These are phyloP conservation scores for Drosophila insularis DNA, from an alignment of 1,140 invertebrate genomes.

Conservation along the genomic window DNA sequence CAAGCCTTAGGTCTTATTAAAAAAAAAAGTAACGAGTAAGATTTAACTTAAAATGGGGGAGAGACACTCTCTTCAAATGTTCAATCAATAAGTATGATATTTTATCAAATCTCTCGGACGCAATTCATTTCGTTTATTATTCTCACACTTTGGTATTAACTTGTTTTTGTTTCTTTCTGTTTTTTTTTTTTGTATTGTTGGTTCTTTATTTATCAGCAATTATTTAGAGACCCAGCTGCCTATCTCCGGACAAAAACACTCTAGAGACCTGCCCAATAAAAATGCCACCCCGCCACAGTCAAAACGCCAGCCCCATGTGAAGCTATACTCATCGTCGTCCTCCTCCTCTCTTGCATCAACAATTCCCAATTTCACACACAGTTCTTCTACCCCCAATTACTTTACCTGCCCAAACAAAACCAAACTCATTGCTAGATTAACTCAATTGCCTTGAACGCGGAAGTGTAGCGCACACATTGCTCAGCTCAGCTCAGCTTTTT, in stretches of 20 bases:
- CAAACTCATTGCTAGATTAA: slow-evolving; percentile 75
- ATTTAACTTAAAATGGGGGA: too few species aligned
- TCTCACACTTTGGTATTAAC: slow-evolving; percentile 27
- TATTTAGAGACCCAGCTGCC: slow-evolving; percentile 55
- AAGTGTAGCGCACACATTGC: slow-evolving; percentile 64
- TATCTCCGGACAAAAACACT: slow-evolving; percentile 51
- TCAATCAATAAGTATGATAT: background rate
- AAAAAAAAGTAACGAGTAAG: background rate
- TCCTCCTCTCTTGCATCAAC: background rate
- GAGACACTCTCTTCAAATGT: background rate
- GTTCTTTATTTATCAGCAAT: slow-evolving; percentile 54
- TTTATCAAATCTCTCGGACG: background rate
- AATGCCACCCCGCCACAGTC: background rate
- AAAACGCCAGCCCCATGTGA: background rate
- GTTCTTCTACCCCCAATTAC: slow-evolving; percentile 64
- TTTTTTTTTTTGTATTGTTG: background rate
- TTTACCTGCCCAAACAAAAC: slow-evolving; percentile 57
- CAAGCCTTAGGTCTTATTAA: background rate
- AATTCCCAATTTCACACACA: slow-evolving; percentile 52
- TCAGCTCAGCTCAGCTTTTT: background rate
- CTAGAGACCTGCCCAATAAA: slow-evolving; percentile 28
- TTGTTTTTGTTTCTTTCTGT: background rate
- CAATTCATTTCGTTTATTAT: slow-evolving; percentile 15
- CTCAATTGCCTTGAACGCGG: slow-evolving; percentile 66
- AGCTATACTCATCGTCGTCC: background rate